phyloP scores from a whole-genome alignment of 2,888 invertebrate species.

The Caenorhabditis angaria region DNA sequence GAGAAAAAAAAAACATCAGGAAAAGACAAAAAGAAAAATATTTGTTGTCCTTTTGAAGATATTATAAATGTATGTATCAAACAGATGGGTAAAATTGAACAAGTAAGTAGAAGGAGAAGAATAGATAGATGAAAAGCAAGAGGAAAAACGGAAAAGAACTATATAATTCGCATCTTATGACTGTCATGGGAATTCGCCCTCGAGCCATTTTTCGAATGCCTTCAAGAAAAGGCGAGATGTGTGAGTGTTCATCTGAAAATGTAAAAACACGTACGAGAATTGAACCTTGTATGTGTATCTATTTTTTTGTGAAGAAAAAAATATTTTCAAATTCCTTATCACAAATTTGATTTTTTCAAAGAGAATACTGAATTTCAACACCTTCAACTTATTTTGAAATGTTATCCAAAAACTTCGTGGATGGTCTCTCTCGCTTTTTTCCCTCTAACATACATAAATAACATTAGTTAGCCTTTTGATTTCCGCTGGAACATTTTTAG shows the following conservation, averaged over 20 bases:
- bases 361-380: no score
- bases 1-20: not conserved
- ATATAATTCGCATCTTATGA: constrained; percentile 50
- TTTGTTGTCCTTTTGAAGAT: no score
- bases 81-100: not conserved
- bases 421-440: no score
- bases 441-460: no score
- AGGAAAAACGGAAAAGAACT: constrained; percentile 26
- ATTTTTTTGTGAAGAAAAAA: no score
- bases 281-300: no score
- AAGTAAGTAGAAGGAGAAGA: not conserved
- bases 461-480: no score
- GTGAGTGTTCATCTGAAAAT: not conserved
- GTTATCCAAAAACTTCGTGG: no score
- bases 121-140: constrained; percentile 12
- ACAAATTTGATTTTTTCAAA: no score
- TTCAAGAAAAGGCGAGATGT: constrained; percentile 1
- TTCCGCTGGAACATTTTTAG: no score
- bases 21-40: not conserved
- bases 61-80: not conserved
- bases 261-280: not conserved
- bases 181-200: constrained; percentile 45
- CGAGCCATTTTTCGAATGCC: constrained; percentile 23
- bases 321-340: no score
- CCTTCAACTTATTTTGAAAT: no score